Percentiles rank a stretch among this genome's conserved stretches.
phyloP scores from a whole-genome alignment of 2,113 vertebrate species.

The Crotalus tigris region DNA sequence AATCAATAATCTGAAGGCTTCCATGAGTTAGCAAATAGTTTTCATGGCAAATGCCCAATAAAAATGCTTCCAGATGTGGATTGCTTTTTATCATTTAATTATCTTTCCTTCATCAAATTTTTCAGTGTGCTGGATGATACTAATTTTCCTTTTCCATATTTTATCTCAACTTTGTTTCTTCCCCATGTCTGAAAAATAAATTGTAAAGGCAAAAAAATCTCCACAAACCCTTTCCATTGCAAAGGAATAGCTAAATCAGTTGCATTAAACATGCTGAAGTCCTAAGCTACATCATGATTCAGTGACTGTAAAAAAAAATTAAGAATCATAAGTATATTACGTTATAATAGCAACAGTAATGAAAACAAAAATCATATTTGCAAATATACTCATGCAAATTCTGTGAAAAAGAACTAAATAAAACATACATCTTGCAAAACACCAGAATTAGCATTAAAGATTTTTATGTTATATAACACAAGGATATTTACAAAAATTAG shows the following conservation, averaged over 20 bases:
- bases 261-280: neutral
- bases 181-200: neutral
- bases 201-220: neutral
- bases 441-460: neutral
- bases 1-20: conserved; percentile 29
- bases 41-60: neutral
- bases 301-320: neutral
- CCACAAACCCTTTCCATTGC: neutral
- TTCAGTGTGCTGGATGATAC: neutral
- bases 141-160: neutral
- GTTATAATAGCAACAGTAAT: neutral
- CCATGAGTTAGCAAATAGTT: conserved; percentile 11
- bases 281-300: neutral
- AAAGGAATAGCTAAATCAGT: neutral
- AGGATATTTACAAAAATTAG: neutral
- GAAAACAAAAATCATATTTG: neutral
- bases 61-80: neutral
- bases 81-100: neutral
- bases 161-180: neutral
- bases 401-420: neutral
- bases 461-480: neutral
- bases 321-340: neutral
- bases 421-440: neutral
- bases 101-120: neutral
- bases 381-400: neutral